Evolutionary conservation across 1,140 invertebrate species (phyloP), one percentile per base, ranked within the genome.

Genomic region (Drosophila kikkawai): DNA sequence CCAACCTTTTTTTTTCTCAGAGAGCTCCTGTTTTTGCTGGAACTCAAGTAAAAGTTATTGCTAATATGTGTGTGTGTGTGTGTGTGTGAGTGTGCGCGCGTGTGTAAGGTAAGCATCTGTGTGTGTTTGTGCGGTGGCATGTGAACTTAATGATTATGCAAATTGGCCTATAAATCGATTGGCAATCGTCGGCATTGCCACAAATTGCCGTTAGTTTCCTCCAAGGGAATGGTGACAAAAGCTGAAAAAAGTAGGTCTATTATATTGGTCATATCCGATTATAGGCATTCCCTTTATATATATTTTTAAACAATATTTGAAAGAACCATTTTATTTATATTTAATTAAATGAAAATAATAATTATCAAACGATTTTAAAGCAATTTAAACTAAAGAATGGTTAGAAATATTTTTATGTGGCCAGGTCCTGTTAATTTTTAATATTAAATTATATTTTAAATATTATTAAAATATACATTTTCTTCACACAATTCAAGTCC

Each of bases 101-200:
- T 67, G 50, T 60, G 53, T 55, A 37, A 15, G 32, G 39, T 45
- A 39, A 55, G 55, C 56, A 41, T 50, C 19, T 58, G 57, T 44
- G 29, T 55, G 51, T 73, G 29, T 67, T 56, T 65, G 29, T 76
- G 53, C 70, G 53, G 51, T 45, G 69, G 69, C 69, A 73, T 74
- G 78, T 82, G 81, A 67, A 82, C 64, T 82, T 85, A 90, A 90
- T 90, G 85, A 90, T 90, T 85, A 90, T 90, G 85, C 82, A 90
- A 90, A 90, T 90, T 90, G 85, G 79, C 86, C 73, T 61, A 76
- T 82, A 90, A 88, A 90, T 90, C 85, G 85, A 90, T 90, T 85
- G 74, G 15, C 69, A 82, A 82, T 82, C 80, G 80, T 67, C 59
- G 75, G 76, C 60, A 74, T 63, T 65, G 73, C 69, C 75, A 53